Evolutionary conservation across 2,113 vertebrate species (phyloP).

Genomic region (Sylvietta virens): DNA sequence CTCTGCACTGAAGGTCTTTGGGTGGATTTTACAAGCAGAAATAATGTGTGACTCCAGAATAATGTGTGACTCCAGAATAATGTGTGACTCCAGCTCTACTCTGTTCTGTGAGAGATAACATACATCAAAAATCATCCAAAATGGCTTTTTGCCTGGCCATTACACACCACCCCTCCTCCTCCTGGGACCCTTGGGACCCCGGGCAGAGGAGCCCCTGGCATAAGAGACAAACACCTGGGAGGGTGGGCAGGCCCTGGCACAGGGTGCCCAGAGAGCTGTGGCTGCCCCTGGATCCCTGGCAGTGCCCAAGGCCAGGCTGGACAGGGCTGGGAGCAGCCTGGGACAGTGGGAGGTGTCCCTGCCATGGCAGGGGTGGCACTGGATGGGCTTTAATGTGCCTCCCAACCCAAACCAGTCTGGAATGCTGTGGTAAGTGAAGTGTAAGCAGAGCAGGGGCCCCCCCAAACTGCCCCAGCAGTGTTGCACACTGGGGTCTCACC

Average conservation of each 20-base stretch:
- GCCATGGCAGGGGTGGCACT: not conserved
- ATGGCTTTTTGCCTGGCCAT: not conserved
- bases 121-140: not conserved
- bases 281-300: not conserved
- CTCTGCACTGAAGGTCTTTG: not conserved
- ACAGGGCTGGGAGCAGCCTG: rapidly evolving
- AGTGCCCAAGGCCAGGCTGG: not conserved
- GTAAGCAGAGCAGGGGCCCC: not conserved
- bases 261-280: not conserved
- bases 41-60: not conserved
- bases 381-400: rapidly evolving
- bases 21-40: not conserved
- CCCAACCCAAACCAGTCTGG: not conserved
- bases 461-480: not conserved
- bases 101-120: not conserved
- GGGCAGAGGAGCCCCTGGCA: not conserved
- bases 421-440: rapidly evolving
- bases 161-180: not conserved
- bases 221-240: not conserved
- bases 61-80: not conserved
- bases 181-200: not conserved
- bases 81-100: not conserved
- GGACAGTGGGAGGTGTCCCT: not conserved
- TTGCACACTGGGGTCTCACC: not conserved
- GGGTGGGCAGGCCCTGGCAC: not conserved